A percentile compares a stretch with the other conserved stretches of the same genome.
These are phyloP conservation scores for Lucilia sericata DNA, from an alignment of 1,140 invertebrate genomes.

Conservation along the genomic window DNA sequence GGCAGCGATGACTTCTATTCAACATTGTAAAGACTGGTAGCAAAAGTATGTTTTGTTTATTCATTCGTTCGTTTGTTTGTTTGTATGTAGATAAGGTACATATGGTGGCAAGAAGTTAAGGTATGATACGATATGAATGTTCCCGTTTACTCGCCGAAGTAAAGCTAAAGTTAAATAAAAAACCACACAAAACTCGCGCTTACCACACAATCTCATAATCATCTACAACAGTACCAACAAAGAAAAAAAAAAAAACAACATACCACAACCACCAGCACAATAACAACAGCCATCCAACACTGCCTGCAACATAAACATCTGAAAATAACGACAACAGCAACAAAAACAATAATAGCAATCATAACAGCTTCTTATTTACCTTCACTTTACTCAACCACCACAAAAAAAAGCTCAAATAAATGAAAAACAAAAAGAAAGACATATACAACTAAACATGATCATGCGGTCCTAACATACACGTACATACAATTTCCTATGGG, in stretches of 20 bases:
- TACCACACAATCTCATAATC: slow-evolving; percentile 9
- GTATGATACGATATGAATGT: not conserved
- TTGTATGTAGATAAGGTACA: too few species aligned
- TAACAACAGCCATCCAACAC: not conserved
- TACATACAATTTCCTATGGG: not conserved
- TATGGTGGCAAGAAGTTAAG: not conserved
- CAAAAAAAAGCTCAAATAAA: not conserved
- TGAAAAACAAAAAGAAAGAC: slow-evolving; percentile 10
- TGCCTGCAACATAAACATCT: not conserved
- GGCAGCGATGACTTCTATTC: slow-evolving; percentile 12
- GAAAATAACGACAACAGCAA: slow-evolving; percentile 8
- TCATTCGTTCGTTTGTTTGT: too few species aligned
- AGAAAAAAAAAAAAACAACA: too few species aligned
- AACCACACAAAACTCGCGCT: slow-evolving; percentile 25
- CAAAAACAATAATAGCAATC: slow-evolving; percentile 23
- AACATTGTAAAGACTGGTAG: slow-evolving; percentile 9
- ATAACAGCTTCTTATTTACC: slow-evolving; percentile 51
- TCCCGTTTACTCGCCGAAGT: not conserved
- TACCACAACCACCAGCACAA: not conserved
- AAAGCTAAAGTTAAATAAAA: not conserved
- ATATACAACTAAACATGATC: slow-evolving; percentile 18
- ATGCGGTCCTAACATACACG: not conserved
- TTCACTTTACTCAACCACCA: slow-evolving; percentile 46
- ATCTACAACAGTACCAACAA: not conserved
- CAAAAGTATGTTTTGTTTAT: not conserved